Percentiles rank a stretch among this genome's conserved stretches.
phyloP scores from a whole-genome alignment of 2,113 vertebrate species.

The Cyanistes caeruleus region DNA sequence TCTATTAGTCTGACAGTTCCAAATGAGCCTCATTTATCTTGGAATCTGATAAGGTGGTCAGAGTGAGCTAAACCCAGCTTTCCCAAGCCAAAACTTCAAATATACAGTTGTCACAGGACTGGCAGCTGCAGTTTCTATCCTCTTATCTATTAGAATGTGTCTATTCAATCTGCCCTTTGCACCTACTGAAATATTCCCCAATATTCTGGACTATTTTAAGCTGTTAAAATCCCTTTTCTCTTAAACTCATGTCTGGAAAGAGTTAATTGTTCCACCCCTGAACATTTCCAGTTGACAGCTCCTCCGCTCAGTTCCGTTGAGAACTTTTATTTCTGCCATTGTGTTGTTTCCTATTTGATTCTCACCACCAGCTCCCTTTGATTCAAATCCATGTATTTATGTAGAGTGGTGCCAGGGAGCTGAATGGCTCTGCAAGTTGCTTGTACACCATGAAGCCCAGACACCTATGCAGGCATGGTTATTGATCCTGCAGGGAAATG shows the following conservation, averaged over 20 bases:
- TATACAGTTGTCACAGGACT: not conserved
- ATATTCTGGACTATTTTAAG: not conserved
- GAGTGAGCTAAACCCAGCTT: not conserved
- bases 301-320: not conserved
- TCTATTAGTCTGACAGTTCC: not conserved
- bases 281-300: not conserved
- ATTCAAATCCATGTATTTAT: not conserved
- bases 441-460: not conserved
- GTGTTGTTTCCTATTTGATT: not conserved
- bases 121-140: not conserved
- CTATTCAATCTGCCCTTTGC: not conserved
- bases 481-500: constrained; percentile 14
- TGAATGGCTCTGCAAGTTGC: not conserved
- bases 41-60: not conserved
- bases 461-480: fast-evolving
- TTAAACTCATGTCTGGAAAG: not conserved
- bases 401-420: not conserved
- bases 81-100: not conserved
- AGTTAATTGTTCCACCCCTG: not conserved
- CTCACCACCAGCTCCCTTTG: not conserved
- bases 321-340: not conserved
- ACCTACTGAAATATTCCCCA: not conserved
- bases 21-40: not conserved
- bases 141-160: not conserved
- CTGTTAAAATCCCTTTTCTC: not conserved